Percentiles rank a stretch among this genome's conserved stretches.
phyloP scores from a whole-genome alignment of 2,113 vertebrate genomes.

The Eptatretus burgeri region DNA sequence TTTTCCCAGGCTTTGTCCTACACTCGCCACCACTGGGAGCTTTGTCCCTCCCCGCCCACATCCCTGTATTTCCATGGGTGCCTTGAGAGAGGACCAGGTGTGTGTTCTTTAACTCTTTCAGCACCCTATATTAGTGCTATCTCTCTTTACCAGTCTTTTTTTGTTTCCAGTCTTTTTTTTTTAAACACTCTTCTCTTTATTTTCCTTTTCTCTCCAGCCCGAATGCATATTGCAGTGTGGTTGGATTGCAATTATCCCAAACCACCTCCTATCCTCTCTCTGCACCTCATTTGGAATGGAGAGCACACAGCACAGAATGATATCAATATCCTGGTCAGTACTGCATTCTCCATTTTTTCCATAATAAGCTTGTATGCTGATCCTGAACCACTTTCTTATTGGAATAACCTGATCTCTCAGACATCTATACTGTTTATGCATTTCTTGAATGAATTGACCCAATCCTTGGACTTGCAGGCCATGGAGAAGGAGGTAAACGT shows the following conservation, averaged over 20 bases:
- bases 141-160: background rate
- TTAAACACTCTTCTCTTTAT: background rate
- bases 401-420: no score
- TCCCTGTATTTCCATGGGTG: conserved; percentile 55
- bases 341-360: no score
- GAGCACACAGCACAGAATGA: conserved; percentile 46
- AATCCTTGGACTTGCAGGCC: conserved; percentile 21
- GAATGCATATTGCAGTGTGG: conserved; percentile 43
- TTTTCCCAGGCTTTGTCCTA: conserved; percentile 39
- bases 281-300: conserved; percentile 84
- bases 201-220: conserved; percentile 20
- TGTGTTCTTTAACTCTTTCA: background rate
- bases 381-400: no score
- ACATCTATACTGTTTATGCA: no score
- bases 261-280: conserved; percentile 48
- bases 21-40: conserved; percentile 40
- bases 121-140: background rate
- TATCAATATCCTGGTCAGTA: conserved; percentile 52
- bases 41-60: conserved; percentile 42
- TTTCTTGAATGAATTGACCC: no score
- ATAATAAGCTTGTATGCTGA: no score
- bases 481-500: conserved; percentile 82
- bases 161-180: background rate
- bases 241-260: conserved; percentile 60
- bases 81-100: conserved; percentile 74